Conservation (phyloP, 2,888 invertebrate species). For the Hirtodrosophila duncani region DNA sequence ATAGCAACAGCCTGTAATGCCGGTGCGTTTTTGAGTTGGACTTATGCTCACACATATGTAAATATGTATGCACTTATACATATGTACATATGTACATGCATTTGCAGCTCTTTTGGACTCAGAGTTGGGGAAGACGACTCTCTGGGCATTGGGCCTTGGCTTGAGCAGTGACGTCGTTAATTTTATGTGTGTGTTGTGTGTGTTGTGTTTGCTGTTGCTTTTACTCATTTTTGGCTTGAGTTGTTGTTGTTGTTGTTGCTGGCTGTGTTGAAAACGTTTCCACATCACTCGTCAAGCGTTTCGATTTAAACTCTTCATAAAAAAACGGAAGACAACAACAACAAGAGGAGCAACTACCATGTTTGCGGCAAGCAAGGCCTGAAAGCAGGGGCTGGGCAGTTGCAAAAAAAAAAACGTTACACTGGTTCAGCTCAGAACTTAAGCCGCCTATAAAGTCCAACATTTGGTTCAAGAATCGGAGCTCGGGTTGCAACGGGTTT, state of each 20-base stretch:
- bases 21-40: conserved; percentile 61
- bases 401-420: conserved; percentile 37
- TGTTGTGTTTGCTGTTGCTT: conserved; percentile 28
- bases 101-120: conserved; percentile 5
- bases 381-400: neutral
- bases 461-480: too few species aligned
- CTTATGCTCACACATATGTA: conserved; percentile 38
- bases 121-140: conserved; percentile 47
- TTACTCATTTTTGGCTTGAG: conserved; percentile 33
- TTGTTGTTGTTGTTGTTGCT: conserved; percentile 39
- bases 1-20: conserved; percentile 64
- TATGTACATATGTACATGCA: neutral
- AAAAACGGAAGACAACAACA: conserved; percentile 34
- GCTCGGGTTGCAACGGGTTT: too few species aligned
- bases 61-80: conserved; percentile 25
- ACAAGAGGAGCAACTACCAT: too few species aligned
- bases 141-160: conserved; percentile 46
- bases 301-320: conserved; percentile 68
- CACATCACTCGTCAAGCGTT: conserved; percentile 79
- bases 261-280: conserved; percentile 77
- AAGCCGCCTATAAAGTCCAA: too few species aligned
- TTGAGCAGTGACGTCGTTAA: conserved; percentile 27
- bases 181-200: conserved; percentile 20
- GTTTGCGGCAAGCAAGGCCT: too few species aligned
- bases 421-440: too few species aligned